Conservation (phyloP, 2,888 invertebrate species). For the Archips xylosteana region DNA sequence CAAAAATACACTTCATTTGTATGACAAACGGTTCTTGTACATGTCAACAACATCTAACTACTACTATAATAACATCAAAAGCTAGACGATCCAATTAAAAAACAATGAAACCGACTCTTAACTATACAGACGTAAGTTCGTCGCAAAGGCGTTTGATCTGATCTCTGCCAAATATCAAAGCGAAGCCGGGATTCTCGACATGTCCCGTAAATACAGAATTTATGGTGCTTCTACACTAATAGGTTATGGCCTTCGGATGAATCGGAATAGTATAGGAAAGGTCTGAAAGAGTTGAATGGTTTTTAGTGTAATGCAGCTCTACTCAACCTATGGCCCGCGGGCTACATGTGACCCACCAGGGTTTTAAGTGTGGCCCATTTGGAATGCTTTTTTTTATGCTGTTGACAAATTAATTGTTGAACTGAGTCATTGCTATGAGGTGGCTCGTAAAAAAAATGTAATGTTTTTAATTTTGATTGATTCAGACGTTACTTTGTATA, state of each 20-base stretch:
- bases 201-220: conserved; percentile 30
- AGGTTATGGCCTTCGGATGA: conserved; percentile 28
- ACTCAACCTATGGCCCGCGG: no score
- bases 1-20: not conserved
- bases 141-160: conserved; percentile 35
- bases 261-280: not conserved
- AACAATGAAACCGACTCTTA: conserved; percentile 4
- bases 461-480: no score
- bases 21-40: not conserved
- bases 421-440: no score
- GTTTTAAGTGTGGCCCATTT: no score
- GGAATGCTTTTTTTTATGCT: no score
- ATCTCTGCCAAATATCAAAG: conserved; percentile 36
- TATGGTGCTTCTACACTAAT: conserved; percentile 39
- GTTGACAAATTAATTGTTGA: no score
- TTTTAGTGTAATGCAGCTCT: no score
- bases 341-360: no score
- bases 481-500: no score
- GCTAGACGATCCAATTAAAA: conserved; percentile 1
- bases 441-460: no score
- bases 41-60: not conserved
- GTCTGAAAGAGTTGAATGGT: no score
- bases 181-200: conserved; percentile 15
- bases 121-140: not conserved
- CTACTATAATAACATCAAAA: not conserved